A percentile compares a stretch with the other conserved stretches of the same genome.
phyloP scores from a whole-genome alignment of 2,797 vertebrate genomes.

The Diceros bicornis region DNA sequence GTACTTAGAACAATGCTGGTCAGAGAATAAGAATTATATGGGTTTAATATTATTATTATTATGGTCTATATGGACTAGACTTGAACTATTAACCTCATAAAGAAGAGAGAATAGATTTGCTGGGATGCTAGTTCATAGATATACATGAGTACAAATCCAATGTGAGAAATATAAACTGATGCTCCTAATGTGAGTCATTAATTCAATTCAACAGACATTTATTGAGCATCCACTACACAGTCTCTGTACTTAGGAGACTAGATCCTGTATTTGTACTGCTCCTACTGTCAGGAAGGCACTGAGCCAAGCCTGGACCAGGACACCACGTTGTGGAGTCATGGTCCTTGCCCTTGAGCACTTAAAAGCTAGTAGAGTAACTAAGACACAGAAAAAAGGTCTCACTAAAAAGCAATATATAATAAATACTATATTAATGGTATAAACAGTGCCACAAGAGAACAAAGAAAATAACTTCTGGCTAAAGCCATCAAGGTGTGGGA shows the following conservation, averaged over 20 bases:
- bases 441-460: not conserved
- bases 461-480: slow-evolving; percentile 22
- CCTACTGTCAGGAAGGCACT: not conserved
- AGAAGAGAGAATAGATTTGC: not conserved
- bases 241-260: not conserved
- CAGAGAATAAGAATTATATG: not conserved
- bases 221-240: not conserved
- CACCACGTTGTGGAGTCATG: not conserved
- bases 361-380: not conserved
- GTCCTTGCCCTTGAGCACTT: slow-evolving; percentile 9
- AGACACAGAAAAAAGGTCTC: slow-evolving; percentile 3
- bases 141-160: not conserved
- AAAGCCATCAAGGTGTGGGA: not conserved
- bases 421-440: not conserved
- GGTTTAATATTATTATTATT: not conserved
- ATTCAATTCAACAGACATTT: not conserved
- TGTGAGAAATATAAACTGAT: slow-evolving; percentile 7
- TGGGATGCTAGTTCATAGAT: not conserved
- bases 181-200: not conserved
- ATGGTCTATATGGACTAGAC: not conserved
- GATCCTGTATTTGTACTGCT: not conserved
- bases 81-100: not conserved
- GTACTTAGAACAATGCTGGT: not conserved
- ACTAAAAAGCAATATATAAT: not conserved
- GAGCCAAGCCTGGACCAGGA: not conserved